Evolutionary conservation across 2,888 invertebrate species (phyloP).

Genomic region (Spicauda simplicius): DNA sequence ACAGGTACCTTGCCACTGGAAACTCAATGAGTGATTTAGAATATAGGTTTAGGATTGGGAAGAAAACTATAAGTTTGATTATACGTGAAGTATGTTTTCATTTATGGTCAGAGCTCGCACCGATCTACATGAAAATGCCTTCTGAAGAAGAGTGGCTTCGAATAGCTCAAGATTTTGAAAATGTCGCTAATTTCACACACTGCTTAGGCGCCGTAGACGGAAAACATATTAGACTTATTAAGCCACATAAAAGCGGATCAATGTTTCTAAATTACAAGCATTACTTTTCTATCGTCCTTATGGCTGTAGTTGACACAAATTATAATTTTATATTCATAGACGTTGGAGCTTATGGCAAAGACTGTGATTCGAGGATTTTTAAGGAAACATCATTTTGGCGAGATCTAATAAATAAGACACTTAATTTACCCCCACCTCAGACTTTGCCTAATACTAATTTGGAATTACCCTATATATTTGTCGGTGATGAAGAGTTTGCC

Average conservation of each 20-base stretch:
- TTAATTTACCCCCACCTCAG: constrained; percentile 28
- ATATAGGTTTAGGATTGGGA: constrained; percentile 11
- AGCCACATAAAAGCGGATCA: constrained; percentile 45
- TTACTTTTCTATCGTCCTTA: constrained; percentile 45
- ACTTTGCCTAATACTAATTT: constrained; percentile 15
- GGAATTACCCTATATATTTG: constrained; percentile 31
- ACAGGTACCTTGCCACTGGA: constrained; percentile 13
- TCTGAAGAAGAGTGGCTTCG: constrained; percentile 7
- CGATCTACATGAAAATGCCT: constrained; percentile 19
- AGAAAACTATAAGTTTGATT: constrained; percentile 33
- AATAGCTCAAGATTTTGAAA: constrained; percentile 14
- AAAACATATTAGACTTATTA: constrained; percentile 48
- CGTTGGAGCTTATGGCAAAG: constrained; percentile 41
- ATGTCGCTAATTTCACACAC: constrained; percentile 42
- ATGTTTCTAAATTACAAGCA: constrained; percentile 47
- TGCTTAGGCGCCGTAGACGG: constrained; percentile 49
- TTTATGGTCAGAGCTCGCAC: background rate
- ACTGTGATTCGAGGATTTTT: constrained; percentile 38
- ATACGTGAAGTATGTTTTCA: constrained; percentile 4
- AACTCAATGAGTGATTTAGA: background rate
- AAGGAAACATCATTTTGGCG: constrained; percentile 20
- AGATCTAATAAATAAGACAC: constrained; percentile 29
- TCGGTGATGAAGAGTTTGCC: constrained; percentile 41
- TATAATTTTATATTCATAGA: constrained; percentile 48
- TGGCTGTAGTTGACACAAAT: constrained; percentile 46